phyloP scores from a whole-genome alignment of 1,140 invertebrate genomes.

The Sminthurides bifidus region DNA sequence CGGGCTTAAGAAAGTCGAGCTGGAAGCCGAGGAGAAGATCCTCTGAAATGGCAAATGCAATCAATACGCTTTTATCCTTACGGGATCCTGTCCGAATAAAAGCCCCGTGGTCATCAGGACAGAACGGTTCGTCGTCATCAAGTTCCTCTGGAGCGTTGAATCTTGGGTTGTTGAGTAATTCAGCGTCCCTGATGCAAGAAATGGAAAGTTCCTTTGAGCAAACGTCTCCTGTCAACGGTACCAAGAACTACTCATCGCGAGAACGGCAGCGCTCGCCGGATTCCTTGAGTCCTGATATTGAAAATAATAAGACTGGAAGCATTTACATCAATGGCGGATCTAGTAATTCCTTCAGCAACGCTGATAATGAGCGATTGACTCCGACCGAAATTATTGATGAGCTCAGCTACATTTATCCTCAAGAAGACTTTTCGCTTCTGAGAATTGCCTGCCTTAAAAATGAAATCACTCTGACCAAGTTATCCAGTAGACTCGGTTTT shows the following conservation, averaged over 20 bases:
- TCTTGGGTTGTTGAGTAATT: background rate
- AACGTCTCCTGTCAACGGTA: no score
- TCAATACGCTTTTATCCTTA: slow-evolving; percentile 1
- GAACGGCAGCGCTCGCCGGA: no score
- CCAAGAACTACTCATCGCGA: no score
- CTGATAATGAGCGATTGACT: background rate
- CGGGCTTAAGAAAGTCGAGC: background rate
- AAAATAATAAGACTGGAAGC: no score
- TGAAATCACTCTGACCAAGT: slow-evolving; percentile 28
- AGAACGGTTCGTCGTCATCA: background rate
- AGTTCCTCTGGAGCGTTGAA: background rate
- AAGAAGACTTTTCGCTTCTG: slow-evolving; percentile 26
- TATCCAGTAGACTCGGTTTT: background rate
- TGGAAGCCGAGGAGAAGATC: background rate
- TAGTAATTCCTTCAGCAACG: background rate
- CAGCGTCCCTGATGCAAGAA: background rate
- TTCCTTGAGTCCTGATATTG: no score
- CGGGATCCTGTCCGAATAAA: background rate
- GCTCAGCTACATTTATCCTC: slow-evolving; percentile 22
- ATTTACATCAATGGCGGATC: background rate
- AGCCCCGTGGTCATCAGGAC: slow-evolving; percentile 1
- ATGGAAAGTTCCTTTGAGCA: no score
- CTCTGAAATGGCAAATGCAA: slow-evolving; percentile 4
- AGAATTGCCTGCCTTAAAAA: slow-evolving; percentile 26
- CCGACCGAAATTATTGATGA: slow-evolving; percentile 26